These are phyloP conservation scores for Sesamia inferens DNA, from an alignment of 2,888 invertebrate genomes.

Conservation along the genomic window DNA sequence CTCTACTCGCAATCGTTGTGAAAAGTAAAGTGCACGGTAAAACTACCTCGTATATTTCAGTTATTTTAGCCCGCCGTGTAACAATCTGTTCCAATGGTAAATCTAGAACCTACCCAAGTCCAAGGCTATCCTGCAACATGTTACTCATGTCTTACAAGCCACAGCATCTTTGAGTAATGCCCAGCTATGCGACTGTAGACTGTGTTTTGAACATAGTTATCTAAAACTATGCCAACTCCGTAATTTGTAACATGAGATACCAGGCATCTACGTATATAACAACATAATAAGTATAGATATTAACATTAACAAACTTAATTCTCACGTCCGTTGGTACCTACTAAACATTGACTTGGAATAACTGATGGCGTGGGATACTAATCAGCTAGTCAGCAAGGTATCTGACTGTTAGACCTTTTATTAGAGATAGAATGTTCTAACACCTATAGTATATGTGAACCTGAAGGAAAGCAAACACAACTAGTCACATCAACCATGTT, in stretches of 20 bases:
- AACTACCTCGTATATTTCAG: too few relatives aligned
- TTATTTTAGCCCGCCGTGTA: too few relatives aligned
- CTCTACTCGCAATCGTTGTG: too few relatives aligned
- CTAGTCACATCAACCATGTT: too few relatives aligned
- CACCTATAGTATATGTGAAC: too few relatives aligned
- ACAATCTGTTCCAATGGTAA: too few relatives aligned
- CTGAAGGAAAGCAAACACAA: too few relatives aligned
- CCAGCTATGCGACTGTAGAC: not conserved
- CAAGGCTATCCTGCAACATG: too few relatives aligned
- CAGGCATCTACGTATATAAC: not conserved
- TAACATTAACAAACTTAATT: not conserved
- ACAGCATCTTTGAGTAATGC: slow-evolving; percentile 1
- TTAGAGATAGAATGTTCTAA: too few relatives aligned
- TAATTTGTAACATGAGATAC: slow-evolving; percentile 3
- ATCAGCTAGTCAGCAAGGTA: not conserved
- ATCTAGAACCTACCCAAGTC: not conserved
- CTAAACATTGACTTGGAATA: not conserved
- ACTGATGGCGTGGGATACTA: not conserved
- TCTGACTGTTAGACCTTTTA: too few relatives aligned
- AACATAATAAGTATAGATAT: not conserved
- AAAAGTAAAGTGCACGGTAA: too few relatives aligned
- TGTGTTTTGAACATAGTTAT: slow-evolving; percentile 15
- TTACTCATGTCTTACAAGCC: not conserved
- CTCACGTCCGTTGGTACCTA: not conserved
- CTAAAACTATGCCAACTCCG: slow-evolving; percentile 39